phyloP scores from a whole-genome alignment of 2,888 invertebrate genomes.

The Fragum fragum region DNA sequence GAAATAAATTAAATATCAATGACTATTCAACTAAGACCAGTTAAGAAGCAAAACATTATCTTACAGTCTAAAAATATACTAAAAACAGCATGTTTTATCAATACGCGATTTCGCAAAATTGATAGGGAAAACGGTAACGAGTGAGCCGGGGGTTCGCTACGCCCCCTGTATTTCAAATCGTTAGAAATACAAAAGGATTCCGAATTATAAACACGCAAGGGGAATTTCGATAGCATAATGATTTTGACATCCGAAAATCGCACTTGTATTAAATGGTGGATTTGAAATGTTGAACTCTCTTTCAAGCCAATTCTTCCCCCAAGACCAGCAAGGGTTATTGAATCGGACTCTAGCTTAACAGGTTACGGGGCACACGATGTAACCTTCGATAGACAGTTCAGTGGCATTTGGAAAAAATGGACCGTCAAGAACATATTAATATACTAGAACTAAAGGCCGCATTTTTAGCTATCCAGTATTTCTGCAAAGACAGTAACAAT shows the following conservation, averaged over 20 bases:
- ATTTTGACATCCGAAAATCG: conserved; percentile 12
- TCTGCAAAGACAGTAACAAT: not conserved
- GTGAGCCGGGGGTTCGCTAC: conserved; percentile 46
- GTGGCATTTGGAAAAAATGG: conserved; percentile 24
- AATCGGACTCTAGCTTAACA: conserved; percentile 37
- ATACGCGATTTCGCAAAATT: conserved; percentile 49
- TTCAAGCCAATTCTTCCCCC: conserved; percentile 22
- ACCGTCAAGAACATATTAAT: conserved; percentile 28
- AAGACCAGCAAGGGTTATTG: conserved; percentile 9
- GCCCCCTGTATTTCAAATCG: conserved; percentile 51
- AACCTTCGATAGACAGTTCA: not conserved
- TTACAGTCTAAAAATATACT: not conserved
- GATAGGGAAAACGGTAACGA: conserved; percentile 54
- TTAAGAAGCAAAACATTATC: not conserved
- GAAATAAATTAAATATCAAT: conserved; percentile 15
- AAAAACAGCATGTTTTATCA: conserved; percentile 5
- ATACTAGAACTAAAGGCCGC: conserved; percentile 35
- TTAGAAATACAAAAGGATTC: conserved; percentile 34
- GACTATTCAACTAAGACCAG: conserved; percentile 16
- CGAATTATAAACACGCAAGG: conserved; percentile 33
- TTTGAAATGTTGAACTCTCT: conserved; percentile 32
- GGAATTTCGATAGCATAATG: conserved; percentile 47
- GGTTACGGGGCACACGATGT: conserved; percentile 29
- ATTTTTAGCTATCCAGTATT: conserved; percentile 6
- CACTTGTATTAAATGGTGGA: conserved; percentile 51